Base-by-base conservation (phyloP, 2,113 vertebrate species). In the Nothobranchius kuhntae region DNA sequence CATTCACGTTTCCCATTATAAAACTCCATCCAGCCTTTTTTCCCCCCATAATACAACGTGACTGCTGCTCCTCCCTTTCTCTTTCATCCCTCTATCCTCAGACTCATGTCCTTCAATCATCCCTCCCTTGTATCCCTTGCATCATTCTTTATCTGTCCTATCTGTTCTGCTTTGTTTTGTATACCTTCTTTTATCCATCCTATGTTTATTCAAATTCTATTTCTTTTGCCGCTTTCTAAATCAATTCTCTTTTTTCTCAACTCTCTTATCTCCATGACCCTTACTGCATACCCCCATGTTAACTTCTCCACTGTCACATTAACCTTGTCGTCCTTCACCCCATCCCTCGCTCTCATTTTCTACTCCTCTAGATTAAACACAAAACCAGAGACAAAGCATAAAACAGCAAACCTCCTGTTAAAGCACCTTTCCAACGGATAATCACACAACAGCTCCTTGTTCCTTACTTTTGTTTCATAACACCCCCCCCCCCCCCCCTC, bases 401-500 rank as follows among this genome's bases (percentile, higher is more conserved):
- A 53, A 64, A 36, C 50, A 0, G 15, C 46, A 36, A 56, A 46
- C 46, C 55, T 63, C 57, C 35, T 47, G 7, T 11, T 38, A 68
- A 50, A 46, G 42, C 50, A 75, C 79, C 68, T 79, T 86, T 83
- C 65, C 80, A 59, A 84, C 21, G 42, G 77, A 86, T 83, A 81
- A 73, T 69, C 83, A 71, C 61, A 59, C 57, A 52, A 42, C 14
- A 1, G 15, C 48, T 69, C 52, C 71, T 53, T 66, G 35, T 70
- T 64, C 54, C 17, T 11, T 26, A 13, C 61, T 50, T 45, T 78
- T 51, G 68, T 69, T 55, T 74, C 67, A 72, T 59, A 21, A 21
- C 21, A 1, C 21, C 21, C 21, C 21, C 21, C 21, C 21, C 21
- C 21, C 21, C 4, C 40, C 40, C 15, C 44, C 38, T 24, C 62